These are phyloP conservation scores for Scomber japonicus DNA, from an alignment of 2,113 vertebrate genomes.

Conservation along the genomic window DNA sequence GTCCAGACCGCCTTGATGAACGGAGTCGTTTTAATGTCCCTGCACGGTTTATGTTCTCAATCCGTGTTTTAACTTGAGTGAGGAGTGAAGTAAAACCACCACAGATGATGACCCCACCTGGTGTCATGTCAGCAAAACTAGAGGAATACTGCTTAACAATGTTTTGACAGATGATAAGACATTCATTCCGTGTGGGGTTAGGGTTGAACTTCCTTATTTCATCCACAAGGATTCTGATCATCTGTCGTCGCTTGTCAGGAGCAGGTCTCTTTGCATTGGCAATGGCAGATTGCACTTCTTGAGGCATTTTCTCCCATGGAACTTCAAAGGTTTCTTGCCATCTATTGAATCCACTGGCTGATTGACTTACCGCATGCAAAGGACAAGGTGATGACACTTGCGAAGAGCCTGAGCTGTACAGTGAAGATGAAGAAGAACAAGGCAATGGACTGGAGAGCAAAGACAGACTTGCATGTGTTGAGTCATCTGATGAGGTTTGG, in stretches of 20 bases:
- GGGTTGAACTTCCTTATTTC: not conserved
- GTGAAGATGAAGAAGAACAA: not conserved
- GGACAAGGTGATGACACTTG: not conserved
- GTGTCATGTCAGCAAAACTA: not conserved
- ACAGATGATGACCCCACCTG: not conserved
- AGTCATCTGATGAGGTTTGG: not conserved
- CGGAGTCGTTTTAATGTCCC: not conserved
- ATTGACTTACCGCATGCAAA: not conserved
- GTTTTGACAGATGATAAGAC: not conserved
- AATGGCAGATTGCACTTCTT: not conserved
- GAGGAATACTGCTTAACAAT: constrained; percentile 3
- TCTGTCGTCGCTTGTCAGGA: not conserved
- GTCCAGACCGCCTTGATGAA: not conserved
- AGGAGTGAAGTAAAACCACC: constrained; percentile 5
- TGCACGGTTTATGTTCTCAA: constrained; percentile 1
- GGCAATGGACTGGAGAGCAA: not conserved
- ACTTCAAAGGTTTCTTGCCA: not conserved
- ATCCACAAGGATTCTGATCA: not conserved
- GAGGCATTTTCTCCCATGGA: no score
- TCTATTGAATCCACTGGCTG: not conserved
- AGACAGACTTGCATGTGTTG: not conserved
- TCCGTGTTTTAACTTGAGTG: constrained; percentile 11
- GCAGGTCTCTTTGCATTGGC: not conserved
- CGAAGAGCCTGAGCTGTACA: no score
- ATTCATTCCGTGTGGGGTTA: constrained; percentile 1